Evolutionary conservation across 2,797 vertebrate species (phyloP).

Genomic region (Clarias platycephalus): DNA sequence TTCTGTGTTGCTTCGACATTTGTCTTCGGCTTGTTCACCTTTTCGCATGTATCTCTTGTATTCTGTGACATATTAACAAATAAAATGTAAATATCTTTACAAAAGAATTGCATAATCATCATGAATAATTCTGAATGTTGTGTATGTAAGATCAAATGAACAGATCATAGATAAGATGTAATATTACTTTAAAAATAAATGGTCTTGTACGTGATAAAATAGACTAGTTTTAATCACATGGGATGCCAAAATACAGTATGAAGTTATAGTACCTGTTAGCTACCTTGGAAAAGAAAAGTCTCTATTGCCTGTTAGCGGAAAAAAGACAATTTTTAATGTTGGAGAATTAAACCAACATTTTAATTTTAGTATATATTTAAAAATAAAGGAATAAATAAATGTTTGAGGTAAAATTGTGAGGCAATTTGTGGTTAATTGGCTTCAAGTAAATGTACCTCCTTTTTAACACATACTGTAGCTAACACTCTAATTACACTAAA

Average conservation of each 20-base stretch:
- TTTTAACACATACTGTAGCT: neutral
- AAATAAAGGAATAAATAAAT: neutral
- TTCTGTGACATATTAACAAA: neutral
- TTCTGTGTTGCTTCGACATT: neutral
- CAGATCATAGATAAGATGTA: neutral
- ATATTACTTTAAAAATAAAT: neutral
- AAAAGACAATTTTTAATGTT: neutral
- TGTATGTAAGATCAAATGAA: too few relatives aligned
- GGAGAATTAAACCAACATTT: neutral
- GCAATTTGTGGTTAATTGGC: neutral
- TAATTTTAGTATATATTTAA: neutral
- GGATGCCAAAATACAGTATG: neutral
- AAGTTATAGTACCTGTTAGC: too few relatives aligned
- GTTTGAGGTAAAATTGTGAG: neutral
- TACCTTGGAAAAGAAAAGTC: too few relatives aligned
- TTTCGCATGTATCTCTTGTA: neutral
- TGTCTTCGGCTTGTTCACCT: neutral
- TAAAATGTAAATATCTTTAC: neutral
- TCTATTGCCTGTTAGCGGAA: neutral
- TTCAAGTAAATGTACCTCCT: neutral
- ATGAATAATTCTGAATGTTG: neutral
- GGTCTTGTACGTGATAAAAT: neutral
- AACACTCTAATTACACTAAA: neutral
- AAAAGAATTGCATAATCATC: neutral
- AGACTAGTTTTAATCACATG: neutral